Percentiles rank a stretch among this genome's conserved stretches.
Evolutionary conservation across 2,113 vertebrate species (phyloP).

Genomic region (Parotia lawesii): DNA sequence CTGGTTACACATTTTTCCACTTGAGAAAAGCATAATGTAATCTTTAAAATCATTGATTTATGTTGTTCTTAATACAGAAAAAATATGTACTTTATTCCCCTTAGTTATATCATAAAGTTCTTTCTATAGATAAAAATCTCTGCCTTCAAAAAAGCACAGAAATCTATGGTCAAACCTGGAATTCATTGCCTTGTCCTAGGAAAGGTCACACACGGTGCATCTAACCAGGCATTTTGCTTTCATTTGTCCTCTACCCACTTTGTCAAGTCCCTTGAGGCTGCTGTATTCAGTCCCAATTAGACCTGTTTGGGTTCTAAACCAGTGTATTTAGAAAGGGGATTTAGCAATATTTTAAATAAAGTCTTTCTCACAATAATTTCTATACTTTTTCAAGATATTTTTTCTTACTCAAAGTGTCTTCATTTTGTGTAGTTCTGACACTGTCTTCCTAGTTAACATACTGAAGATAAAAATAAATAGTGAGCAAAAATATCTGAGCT

Average conservation of each 20-base stretch:
- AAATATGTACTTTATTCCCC: not conserved
- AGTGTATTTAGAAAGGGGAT: not conserved
- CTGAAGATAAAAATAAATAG: conserved; percentile 45
- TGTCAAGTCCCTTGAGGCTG: not conserved
- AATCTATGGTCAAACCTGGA: not conserved
- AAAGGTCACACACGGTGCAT: not conserved
- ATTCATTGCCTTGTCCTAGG: not conserved
- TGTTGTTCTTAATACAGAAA: not conserved
- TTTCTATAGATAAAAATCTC: not conserved
- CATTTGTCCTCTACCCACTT: not conserved
- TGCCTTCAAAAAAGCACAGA: not conserved
- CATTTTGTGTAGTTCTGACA: conserved; percentile 29
- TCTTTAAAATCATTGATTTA: not conserved
- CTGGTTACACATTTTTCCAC: not conserved
- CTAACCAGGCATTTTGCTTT: not conserved
- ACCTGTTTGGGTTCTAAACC: not conserved
- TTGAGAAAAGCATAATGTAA: not conserved
- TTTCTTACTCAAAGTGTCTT: not conserved
- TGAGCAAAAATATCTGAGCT: conserved; percentile 49
- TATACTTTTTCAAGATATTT: not conserved
- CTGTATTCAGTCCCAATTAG: not conserved
- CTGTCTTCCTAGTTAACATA: conserved; percentile 29
- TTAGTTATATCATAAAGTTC: not conserved
- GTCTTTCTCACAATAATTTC: not conserved
- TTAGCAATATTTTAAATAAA: not conserved